Base-by-base conservation (phyloP, 2,113 vertebrate genomes). In the Atractosteus spatula region DNA sequence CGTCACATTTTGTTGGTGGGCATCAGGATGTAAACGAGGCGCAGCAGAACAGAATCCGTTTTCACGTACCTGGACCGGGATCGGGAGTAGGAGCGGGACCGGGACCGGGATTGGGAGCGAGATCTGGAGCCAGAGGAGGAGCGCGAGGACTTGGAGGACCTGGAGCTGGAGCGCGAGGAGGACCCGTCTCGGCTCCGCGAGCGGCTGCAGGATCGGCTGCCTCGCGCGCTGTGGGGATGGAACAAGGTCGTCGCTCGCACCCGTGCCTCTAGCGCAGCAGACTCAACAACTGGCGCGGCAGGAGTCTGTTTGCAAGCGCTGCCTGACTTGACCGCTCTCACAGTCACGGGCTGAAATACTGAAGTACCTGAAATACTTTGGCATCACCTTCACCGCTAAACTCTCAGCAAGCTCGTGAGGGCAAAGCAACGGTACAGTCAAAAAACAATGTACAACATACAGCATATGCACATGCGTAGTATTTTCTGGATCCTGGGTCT, bases 181-280 rank as follows among this genome's bases (percentile, higher is more conserved):
- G 97, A 99, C n/a, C 94, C 92, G 0, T 95, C 96, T 13, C 95
- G 88, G 85, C 96, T 98, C n/a, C 86, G 95, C 0, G 97, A 98
- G 0, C 93, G 89, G 75, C 96, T 98, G 77, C 92, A 92, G 3
- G 97, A 99, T 6, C 78, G 84, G 62, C 86, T 90, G 54, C 72
- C 87, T 68, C 82, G 94, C 0, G 84, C 91, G 0, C 96, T 96
- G 88, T 2, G 12, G 4, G 4, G 43, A 8, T 2, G 5, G 47
- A 51, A 10, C 47, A 45, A 43, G 8, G 67, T 13, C 61, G n/a
- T 5, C n/a, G 14, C n/a, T 6, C 54, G 42, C 0, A 66, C 56
- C 62, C 29, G 3, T 29, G 1, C 47, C 12, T 55, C 66, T 41
- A 8, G 47, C 2, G 55, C 47, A 51, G 55, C 47, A 51, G 8